phyloP scores from a whole-genome alignment of 2,888 invertebrate genomes.

The Oeneis ivallda region DNA sequence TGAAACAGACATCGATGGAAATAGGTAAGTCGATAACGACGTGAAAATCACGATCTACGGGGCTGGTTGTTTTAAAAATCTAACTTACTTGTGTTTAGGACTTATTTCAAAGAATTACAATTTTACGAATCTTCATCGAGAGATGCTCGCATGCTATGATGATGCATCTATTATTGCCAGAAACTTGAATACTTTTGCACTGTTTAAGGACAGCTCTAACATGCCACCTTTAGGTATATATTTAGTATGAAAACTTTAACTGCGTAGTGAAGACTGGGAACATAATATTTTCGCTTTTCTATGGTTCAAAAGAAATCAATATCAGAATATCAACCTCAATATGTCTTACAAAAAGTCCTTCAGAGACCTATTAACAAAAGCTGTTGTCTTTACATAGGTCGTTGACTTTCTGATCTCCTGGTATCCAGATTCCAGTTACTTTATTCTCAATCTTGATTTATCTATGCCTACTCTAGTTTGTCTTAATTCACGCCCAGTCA shows the following conservation, averaged over 20 bases:
- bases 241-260: no score
- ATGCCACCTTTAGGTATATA: no score
- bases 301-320: no score
- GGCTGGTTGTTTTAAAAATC: not conserved
- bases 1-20: conserved; percentile 1
- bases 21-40: conserved; percentile 43
- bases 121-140: no score
- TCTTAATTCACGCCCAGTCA: not conserved
- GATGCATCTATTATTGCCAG: no score
- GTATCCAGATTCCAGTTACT: conserved; percentile 42
- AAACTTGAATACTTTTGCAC: no score
- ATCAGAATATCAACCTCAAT: not conserved
- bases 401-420: conserved; percentile 64
- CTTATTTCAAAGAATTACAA: not conserved
- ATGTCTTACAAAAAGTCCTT: not conserved
- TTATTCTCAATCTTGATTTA: conserved; percentile 29
- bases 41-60: conserved; percentile 55
- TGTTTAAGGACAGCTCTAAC: no score
- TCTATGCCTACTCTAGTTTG: conserved; percentile 1
- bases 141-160: no score
- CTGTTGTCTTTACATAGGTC: conserved; percentile 46
- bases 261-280: no score
- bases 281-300: no score
- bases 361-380: conserved; percentile 48
- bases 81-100: not conserved